Percentiles rank a stretch among this genome's conserved stretches.
Evolutionary conservation across 23 tunicate species (phyloP).

Genomic region (Pegea sp.): DNA sequence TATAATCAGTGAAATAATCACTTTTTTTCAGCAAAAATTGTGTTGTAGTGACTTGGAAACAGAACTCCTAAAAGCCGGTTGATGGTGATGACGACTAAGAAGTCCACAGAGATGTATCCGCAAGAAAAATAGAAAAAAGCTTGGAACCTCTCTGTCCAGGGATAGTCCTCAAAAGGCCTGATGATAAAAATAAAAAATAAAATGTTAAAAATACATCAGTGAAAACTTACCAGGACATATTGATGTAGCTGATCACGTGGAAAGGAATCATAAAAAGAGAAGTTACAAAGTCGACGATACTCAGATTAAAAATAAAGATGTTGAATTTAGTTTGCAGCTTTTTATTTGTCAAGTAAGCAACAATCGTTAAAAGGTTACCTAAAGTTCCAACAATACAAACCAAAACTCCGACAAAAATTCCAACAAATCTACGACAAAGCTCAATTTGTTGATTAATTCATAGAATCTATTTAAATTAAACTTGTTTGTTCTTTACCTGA

Average conservation of each 20-base stretch:
- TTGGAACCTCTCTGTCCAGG: constrained; percentile 48
- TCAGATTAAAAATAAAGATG: constrained; percentile 49
- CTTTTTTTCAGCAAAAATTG: constrained; percentile 20
- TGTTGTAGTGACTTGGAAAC: constrained; percentile 23
- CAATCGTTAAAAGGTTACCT: constrained; percentile 74
- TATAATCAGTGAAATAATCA: too few relatives aligned
- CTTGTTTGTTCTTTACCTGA: too few relatives aligned
- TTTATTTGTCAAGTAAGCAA: constrained; percentile 33
- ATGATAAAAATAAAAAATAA: constrained; percentile 4
- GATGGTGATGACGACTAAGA: constrained; percentile 66
- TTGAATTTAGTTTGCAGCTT: constrained; percentile 72
- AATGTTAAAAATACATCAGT: too few relatives aligned
- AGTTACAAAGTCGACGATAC: constrained; percentile 54
- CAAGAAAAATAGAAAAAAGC: constrained; percentile 83
- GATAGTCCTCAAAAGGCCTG: constrained; percentile 61
- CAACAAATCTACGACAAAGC: constrained; percentile 45
- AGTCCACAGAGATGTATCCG: constrained; percentile 78
- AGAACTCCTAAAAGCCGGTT: constrained; percentile 69
- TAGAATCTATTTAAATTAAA: too few relatives aligned
- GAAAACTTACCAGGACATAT: constrained; percentile 64
- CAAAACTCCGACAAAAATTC: constrained; percentile 30
- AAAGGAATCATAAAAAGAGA: constrained; percentile 74
- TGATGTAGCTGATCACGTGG: constrained; percentile 63
- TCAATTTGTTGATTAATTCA: too few relatives aligned
- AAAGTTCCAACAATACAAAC: constrained; percentile 36